Conservation (phyloP, 2,797 vertebrate genomes). For the Helicolenus hilgendorfi region DNA sequence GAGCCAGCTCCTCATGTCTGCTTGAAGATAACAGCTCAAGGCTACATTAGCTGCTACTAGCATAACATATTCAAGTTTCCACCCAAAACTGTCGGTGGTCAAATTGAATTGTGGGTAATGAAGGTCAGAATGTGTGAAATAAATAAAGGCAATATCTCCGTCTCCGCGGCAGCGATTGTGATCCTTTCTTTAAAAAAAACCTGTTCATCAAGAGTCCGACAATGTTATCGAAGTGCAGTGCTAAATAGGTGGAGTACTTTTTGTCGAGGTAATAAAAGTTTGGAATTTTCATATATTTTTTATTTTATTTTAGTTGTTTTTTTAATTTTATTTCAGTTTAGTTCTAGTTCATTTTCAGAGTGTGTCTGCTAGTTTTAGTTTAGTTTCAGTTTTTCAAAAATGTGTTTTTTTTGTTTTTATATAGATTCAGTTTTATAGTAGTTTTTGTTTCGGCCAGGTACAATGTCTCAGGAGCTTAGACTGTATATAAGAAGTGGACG, state of each 20-base stretch:
- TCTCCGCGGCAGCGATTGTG: accelerated
- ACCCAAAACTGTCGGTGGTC: accelerated
- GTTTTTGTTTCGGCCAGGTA: neutral
- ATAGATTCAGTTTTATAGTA: neutral
- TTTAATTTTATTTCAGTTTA: no score
- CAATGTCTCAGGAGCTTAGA: neutral
- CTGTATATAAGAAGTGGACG: neutral
- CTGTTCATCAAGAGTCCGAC: neutral
- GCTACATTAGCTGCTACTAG: neutral
- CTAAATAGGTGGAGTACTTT: neutral
- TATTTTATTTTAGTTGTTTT: no score
- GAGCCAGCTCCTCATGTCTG: neutral
- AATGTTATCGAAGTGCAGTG: neutral
- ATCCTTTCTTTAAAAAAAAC: no score
- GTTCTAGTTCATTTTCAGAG: no score
- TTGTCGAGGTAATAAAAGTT: neutral
- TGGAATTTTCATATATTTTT: neutral
- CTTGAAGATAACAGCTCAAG: no score
- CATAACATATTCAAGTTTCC: neutral
- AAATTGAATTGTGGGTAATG: neutral
- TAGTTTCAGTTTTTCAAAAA: neutral
- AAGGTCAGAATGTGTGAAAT: neutral
- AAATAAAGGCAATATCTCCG: neutral
- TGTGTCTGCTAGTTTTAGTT: neutral
- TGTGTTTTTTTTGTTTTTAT: neutral